Evolutionary conservation across 2,888 invertebrate genomes (phyloP).

Genomic region (Chirona hameri): DNA sequence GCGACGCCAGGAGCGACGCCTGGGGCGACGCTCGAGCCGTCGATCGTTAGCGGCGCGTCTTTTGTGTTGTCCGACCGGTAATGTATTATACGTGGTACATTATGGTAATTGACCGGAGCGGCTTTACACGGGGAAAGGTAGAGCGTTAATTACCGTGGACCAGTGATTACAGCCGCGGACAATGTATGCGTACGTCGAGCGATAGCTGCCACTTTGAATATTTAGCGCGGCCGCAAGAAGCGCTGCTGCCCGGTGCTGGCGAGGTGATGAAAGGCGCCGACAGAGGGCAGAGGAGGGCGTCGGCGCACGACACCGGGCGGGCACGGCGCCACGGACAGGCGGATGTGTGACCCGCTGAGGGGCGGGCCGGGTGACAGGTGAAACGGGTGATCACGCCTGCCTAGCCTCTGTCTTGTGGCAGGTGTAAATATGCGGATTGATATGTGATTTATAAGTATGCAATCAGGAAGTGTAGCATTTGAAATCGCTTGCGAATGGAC

Average conservation of each 20-base stretch:
- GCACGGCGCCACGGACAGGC: background rate
- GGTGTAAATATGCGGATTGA: too few relatives aligned
- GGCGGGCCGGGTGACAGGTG: too few relatives aligned
- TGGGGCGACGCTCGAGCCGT: background rate
- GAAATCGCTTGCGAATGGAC: too few relatives aligned
- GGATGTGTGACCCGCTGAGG: too few relatives aligned
- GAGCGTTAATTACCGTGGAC: background rate
- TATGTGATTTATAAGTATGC: too few relatives aligned
- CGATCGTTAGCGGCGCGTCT: background rate
- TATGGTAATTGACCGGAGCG: background rate
- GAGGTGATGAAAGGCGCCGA: background rate
- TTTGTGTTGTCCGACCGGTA: background rate
- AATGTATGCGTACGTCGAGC: background rate
- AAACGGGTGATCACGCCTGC: too few relatives aligned
- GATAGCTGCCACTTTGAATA: conserved; percentile 23
- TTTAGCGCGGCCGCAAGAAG: conserved; percentile 4
- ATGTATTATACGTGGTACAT: background rate
- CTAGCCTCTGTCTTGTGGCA: too few relatives aligned
- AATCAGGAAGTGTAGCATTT: too few relatives aligned
- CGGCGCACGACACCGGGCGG: background rate
- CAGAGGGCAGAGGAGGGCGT: background rate
- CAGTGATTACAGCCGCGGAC: background rate
- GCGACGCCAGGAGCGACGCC: background rate
- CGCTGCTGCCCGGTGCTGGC: background rate
- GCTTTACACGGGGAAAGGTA: background rate